A percentile compares a stretch with the other conserved stretches of the same genome.
Evolutionary conservation across 2,797 vertebrate species (phyloP).

Genomic region (Epinephelus awoara): DNA sequence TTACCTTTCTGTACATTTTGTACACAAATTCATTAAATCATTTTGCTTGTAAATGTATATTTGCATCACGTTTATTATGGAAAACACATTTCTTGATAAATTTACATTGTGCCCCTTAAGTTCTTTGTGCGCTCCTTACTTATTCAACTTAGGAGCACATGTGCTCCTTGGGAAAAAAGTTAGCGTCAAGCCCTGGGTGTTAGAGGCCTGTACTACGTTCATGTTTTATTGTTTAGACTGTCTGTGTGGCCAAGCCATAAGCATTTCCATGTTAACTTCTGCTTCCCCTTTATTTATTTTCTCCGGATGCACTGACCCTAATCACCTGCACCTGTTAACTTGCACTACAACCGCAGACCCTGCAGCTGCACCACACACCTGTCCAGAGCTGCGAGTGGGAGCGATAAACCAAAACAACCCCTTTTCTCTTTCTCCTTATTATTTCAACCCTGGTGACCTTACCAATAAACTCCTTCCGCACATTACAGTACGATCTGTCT

Average conservation of each 20-base stretch:
- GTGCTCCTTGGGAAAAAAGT: too few species aligned
- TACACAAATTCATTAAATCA: too few species aligned
- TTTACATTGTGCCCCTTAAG: too few species aligned
- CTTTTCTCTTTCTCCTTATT: conserved; percentile 18
- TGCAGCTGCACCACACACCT: conserved; percentile 45
- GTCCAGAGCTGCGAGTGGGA: conserved; percentile 10
- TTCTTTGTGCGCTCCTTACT: too few species aligned
- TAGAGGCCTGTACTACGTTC: not conserved
- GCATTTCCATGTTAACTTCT: too few species aligned
- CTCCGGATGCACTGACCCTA: conserved; percentile 3
- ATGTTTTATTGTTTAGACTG: not conserved
- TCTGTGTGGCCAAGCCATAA: too few species aligned
- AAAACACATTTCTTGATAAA: too few species aligned
- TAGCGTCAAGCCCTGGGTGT: too few species aligned
- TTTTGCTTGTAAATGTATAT: too few species aligned
- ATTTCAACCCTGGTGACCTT: conserved; percentile 7
- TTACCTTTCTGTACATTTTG: too few species aligned
- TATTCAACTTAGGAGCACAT: too few species aligned
- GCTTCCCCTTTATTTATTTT: not conserved
- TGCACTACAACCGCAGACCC: not conserved
- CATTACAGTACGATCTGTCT: not conserved
- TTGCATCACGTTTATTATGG: too few species aligned
- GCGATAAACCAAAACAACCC: conserved; percentile 35
- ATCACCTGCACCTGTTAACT: conserved; percentile 25
- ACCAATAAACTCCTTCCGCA: not conserved